These are phyloP conservation scores for Mugil cephalus DNA, from an alignment of 2,113 vertebrate genomes.

Conservation along the genomic window DNA sequence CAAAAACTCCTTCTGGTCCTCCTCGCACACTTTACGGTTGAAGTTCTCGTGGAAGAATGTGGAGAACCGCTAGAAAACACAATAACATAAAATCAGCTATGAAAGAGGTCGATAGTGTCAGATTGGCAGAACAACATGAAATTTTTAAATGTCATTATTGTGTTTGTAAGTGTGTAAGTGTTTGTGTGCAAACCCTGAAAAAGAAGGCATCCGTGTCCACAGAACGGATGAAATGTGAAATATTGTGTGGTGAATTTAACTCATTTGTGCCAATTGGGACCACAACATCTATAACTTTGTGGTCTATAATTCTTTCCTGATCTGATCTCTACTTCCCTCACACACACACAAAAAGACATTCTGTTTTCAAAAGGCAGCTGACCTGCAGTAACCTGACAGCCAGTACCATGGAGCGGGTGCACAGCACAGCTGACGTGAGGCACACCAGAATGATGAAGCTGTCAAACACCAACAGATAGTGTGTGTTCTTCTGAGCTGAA, in stretches of 20 bases:
- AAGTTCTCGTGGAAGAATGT: conserved; percentile 88
- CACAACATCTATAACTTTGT: no score
- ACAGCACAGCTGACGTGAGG: conserved; percentile 90
- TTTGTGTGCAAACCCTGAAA: background rate
- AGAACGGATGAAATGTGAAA: no score
- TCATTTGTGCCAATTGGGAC: no score
- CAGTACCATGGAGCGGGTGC: conserved; percentile 92
- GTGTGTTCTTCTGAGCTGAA: conserved; percentile 91
- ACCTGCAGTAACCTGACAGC: conserved; percentile 92
- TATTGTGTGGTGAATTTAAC: no score
- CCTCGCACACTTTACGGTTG: conserved; percentile 84
- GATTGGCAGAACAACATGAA: background rate
- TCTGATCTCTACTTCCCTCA: no score
- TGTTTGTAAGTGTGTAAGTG: no score
- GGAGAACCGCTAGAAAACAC: conserved; percentile 90
- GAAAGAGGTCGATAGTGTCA: background rate
- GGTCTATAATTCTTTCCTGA: no score
- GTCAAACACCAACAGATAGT: conserved; percentile 92
- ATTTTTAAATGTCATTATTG: no score
- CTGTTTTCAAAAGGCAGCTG: conserved; percentile 30
- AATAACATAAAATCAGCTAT: conserved; percentile 6
- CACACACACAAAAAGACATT: no score
- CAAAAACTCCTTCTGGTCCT: conserved; percentile 90
- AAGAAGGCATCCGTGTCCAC: no score
- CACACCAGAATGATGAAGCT: conserved; percentile 91